Percentiles rank a stretch among this genome's conserved stretches.
These are phyloP conservation scores for Pseudotriccus pelzelni DNA, from an alignment of 2,797 vertebrate genomes.

Conservation along the genomic window DNA sequence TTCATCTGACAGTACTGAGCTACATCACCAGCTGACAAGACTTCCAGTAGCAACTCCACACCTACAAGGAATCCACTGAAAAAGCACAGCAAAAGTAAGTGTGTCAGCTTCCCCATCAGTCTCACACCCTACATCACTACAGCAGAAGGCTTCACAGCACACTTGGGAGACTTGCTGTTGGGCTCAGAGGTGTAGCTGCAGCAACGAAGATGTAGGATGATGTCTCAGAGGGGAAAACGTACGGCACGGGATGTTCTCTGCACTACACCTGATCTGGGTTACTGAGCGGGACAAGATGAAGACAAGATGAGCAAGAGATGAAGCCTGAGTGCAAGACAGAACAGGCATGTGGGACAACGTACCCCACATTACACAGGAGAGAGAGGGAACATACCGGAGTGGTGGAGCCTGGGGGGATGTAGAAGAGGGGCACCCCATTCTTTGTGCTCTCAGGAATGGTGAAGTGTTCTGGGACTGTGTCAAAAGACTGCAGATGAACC, in stretches of 20 bases:
- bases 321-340: background rate
- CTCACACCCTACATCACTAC: background rate
- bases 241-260: background rate
- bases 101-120: background rate
- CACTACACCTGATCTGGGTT: background rate
- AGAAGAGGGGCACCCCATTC: slow-evolving; percentile 96
- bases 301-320: background rate
- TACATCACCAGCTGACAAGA: background rate
- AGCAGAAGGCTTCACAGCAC: background rate
- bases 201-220: background rate
- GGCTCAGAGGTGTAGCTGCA: background rate
- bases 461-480: slow-evolving; percentile 94
- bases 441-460: slow-evolving; percentile 98
- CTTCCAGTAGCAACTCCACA: background rate
- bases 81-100: background rate
- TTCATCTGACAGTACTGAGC: background rate
- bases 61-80: background rate
- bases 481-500: slow-evolving; percentile 96
- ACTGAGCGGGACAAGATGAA: background rate
- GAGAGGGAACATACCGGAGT: slow-evolving; percentile 81
- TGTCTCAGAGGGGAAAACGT: background rate
- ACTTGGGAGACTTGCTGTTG: background rate
- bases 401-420: slow-evolving; percentile 95
- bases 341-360: background rate
- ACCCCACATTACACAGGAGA: background rate